Percentiles rank a stretch among this genome's conserved stretches.
Conservation (phyloP, 2,888 invertebrate species). For the Parnassius apollo region DNA sequence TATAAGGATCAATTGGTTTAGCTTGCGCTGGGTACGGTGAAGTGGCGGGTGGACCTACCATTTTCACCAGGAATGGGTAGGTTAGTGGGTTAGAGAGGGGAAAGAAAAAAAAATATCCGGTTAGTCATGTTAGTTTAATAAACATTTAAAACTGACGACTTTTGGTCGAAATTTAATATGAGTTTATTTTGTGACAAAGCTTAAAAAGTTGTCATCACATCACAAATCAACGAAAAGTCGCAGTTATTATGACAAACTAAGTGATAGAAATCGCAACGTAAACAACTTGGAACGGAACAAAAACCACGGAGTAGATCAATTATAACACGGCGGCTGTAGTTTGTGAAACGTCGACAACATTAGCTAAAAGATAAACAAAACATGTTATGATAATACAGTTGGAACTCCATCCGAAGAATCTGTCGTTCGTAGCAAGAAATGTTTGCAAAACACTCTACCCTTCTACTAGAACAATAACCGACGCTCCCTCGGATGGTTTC, state of each 20-base stretch:
- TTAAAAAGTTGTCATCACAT: no score
- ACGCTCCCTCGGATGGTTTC: conserved; percentile 55
- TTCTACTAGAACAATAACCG: conserved; percentile 65
- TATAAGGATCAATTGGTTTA: conserved; percentile 87
- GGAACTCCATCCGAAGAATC: conserved; percentile 77
- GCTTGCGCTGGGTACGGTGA: conserved; percentile 81
- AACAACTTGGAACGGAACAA: conserved; percentile 38
- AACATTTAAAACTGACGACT: conserved; percentile 37
- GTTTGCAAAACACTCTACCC: conserved; percentile 75
- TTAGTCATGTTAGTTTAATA: conserved; percentile 65
- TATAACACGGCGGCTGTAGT: conserved; percentile 39
- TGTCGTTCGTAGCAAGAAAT: conserved; percentile 60
- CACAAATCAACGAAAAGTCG: conserved; percentile 3
- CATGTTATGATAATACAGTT: conserved; percentile 75
- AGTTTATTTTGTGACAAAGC: no score
- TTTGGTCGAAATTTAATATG: conserved; percentile 10
- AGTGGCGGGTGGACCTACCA: conserved; percentile 82
- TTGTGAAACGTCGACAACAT: conserved; percentile 67
- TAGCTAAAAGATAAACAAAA: conserved; percentile 75
- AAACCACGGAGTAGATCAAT: conserved; percentile 47
- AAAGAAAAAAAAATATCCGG: conserved; percentile 55
- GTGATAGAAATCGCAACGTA: conserved; percentile 34
- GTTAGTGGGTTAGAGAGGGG: conserved; percentile 71
- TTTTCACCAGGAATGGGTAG: conserved; percentile 77
- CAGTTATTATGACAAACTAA: conserved; percentile 20